These are phyloP conservation scores for Gymnodraco acuticeps DNA, from an alignment of 2,797 vertebrate genomes.

Conservation along the genomic window DNA sequence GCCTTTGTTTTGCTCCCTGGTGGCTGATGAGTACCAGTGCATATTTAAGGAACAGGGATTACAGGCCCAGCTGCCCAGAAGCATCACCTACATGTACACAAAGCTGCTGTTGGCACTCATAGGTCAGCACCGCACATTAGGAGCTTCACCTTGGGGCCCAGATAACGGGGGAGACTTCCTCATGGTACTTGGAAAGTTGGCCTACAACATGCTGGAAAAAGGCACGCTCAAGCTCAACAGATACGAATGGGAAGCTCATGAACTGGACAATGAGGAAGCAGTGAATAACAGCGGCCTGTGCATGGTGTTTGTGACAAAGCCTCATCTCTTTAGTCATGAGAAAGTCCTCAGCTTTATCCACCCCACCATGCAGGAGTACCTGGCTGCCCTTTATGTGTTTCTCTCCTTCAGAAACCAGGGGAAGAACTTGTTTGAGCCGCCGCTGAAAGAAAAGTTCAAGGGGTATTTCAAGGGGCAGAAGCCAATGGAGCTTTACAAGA, in stretches of 20 bases:
- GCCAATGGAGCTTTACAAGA: constrained; percentile 62
- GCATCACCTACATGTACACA: constrained; percentile 82
- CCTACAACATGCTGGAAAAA: constrained; percentile 75
- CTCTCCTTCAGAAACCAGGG: constrained; percentile 67
- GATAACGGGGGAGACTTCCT: constrained; percentile 67
- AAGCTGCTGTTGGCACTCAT: constrained; percentile 72
- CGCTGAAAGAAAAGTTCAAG: constrained; percentile 39
- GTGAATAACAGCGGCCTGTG: constrained; percentile 74
- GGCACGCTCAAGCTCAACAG: constrained; percentile 53
- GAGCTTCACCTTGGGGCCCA: constrained; percentile 17
- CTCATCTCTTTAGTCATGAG: constrained; percentile 65
- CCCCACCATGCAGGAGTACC: constrained; percentile 84
- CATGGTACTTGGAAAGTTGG: constrained; percentile 75
- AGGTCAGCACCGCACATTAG: constrained; percentile 18
- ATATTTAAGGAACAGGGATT: constrained; percentile 40
- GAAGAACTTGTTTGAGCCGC: constrained; percentile 69
- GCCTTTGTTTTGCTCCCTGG: constrained; percentile 79
- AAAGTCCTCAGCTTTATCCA: constrained; percentile 79
- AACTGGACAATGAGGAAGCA: constrained; percentile 34
- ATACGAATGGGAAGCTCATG: constrained; percentile 49
- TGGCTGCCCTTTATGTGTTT: constrained; percentile 82
- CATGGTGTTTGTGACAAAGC: constrained; percentile 62
- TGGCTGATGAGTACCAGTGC: constrained; percentile 63
- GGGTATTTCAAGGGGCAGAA: constrained; percentile 49
- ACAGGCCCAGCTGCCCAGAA: constrained; percentile 55